phyloP scores from a whole-genome alignment of 2,888 invertebrate genomes.

The Microctonus brassicae region DNA sequence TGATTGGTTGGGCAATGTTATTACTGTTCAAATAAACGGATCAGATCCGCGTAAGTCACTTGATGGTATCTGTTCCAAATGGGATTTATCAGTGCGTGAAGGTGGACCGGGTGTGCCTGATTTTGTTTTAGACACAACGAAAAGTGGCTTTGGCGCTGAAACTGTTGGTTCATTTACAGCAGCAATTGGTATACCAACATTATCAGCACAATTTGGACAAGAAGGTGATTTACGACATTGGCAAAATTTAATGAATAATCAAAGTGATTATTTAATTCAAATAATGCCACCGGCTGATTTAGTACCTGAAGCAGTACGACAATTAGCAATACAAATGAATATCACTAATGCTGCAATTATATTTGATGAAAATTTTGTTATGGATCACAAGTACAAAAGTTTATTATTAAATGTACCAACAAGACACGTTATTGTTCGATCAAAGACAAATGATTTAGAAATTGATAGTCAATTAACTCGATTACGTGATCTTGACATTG shows the following conservation, averaged over 20 bases:
- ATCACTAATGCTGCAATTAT: constrained; percentile 90
- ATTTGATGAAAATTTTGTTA: constrained; percentile 89
- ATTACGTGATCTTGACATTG: constrained; percentile 85
- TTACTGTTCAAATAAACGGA: constrained; percentile 54
- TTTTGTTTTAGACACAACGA: constrained; percentile 85
- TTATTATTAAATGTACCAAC: constrained; percentile 91
- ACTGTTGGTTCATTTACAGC: constrained; percentile 87
- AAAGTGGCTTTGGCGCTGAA: constrained; percentile 85
- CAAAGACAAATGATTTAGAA: constrained; percentile 68
- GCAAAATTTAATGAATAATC: constrained; percentile 79
- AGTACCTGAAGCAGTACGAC: constrained; percentile 85
- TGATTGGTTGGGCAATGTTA: constrained; percentile 54
- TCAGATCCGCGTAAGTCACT: constrained; percentile 54
- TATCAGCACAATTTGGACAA: constrained; percentile 89
- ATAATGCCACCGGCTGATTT: constrained; percentile 88
- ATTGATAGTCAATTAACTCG: constrained; percentile 78
- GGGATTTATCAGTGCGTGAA: constrained; percentile 64
- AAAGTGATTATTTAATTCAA: constrained; percentile 84
- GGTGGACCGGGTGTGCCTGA: constrained; percentile 79
- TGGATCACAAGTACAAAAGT: constrained; percentile 95
- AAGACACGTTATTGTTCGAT: constrained; percentile 85
- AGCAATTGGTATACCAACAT: constrained; percentile 84
- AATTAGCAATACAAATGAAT: constrained; percentile 85
- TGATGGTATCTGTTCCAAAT: constrained; percentile 55
- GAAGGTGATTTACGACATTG: constrained; percentile 86